Percentiles rank a stretch among this genome's conserved stretches.
These are phyloP conservation scores for Trypoxylus dichotomus DNA, from an alignment of 1,140 invertebrate genomes.

Conservation along the genomic window DNA sequence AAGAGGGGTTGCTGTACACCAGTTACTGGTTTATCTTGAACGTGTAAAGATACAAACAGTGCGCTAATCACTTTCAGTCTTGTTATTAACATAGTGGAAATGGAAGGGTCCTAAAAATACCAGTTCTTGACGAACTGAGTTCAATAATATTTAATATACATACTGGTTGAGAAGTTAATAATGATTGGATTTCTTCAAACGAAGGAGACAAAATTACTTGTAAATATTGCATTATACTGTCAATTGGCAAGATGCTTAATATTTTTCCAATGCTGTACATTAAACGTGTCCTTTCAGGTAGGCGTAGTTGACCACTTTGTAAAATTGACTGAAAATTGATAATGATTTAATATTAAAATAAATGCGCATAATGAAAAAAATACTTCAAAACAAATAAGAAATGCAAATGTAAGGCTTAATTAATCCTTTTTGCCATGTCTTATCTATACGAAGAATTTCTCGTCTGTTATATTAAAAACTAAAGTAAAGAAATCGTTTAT, in stretches of 20 bases:
- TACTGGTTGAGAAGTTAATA: slow-evolving; percentile 56
- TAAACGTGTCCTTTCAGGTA: slow-evolving; percentile 67
- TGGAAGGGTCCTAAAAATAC: slow-evolving; percentile 53
- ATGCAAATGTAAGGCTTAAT: no score
- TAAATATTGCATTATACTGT: slow-evolving; percentile 69
- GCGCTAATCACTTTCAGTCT: slow-evolving; percentile 71
- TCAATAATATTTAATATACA: slow-evolving; percentile 34
- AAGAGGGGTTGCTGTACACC: slow-evolving; percentile 55
- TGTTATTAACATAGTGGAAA: slow-evolving; percentile 56
- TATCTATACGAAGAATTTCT: no score
- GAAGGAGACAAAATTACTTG: slow-evolving; percentile 70
- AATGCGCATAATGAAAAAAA: no score
- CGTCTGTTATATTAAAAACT: no score
- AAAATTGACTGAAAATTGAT: slow-evolving; percentile 57
- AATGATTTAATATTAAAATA: no score
- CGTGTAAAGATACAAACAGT: slow-evolving; percentile 69
- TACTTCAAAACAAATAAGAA: no score
- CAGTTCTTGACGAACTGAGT: neutral
- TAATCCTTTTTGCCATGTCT: no score
- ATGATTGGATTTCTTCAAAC: slow-evolving; percentile 63
- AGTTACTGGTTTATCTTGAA: slow-evolving; percentile 45
- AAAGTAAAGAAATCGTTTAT: no score
- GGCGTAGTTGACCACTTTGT: slow-evolving; percentile 58
- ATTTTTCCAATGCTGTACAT: slow-evolving; percentile 79
- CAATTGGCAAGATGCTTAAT: slow-evolving; percentile 66